These are phyloP conservation scores for Andrena fulva DNA, from an alignment of 2,888 invertebrate species.

Conservation along the genomic window DNA sequence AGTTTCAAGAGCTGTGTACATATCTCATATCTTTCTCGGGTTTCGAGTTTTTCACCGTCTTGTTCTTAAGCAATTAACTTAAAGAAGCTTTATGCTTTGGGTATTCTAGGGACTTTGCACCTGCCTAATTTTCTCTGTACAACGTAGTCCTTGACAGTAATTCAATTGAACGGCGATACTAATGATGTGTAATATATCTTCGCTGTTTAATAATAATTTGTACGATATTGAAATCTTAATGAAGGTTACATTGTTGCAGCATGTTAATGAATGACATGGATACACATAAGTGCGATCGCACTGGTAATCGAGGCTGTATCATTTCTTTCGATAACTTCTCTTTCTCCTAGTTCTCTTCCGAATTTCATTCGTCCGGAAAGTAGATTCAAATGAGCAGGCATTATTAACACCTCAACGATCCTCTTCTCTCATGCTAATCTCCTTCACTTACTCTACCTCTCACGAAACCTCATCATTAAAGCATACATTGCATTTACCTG, in stretches of 20 bases:
- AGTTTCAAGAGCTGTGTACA: constrained; percentile 16
- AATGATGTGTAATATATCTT: constrained; percentile 14
- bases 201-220: constrained; percentile 22
- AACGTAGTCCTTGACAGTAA: not conserved
- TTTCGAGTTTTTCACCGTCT: constrained; percentile 42
- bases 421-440: constrained; percentile 35
- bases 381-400: constrained; percentile 41
- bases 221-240: constrained; percentile 70
- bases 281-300: constrained; percentile 75
- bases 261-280: constrained; percentile 78
- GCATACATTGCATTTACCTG: constrained; percentile 57
- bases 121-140: constrained; percentile 18
- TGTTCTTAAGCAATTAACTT: constrained; percentile 60
- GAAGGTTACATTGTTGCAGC: constrained; percentile 82
- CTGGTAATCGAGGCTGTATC: constrained; percentile 71
- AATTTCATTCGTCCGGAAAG: constrained; percentile 34
- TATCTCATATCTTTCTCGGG: constrained; percentile 28
- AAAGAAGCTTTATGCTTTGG: constrained; percentile 64
- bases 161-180: constrained; percentile 15
- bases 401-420: constrained; percentile 39
- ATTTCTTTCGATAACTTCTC: constrained; percentile 52
- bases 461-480: constrained; percentile 34
- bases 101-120: constrained; percentile 37
- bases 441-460: constrained; percentile 25
- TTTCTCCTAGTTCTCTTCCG: constrained; percentile 28